Evolutionary conservation across 2,113 vertebrate genomes (phyloP).

Genomic region (Syngnathus floridae): DNA sequence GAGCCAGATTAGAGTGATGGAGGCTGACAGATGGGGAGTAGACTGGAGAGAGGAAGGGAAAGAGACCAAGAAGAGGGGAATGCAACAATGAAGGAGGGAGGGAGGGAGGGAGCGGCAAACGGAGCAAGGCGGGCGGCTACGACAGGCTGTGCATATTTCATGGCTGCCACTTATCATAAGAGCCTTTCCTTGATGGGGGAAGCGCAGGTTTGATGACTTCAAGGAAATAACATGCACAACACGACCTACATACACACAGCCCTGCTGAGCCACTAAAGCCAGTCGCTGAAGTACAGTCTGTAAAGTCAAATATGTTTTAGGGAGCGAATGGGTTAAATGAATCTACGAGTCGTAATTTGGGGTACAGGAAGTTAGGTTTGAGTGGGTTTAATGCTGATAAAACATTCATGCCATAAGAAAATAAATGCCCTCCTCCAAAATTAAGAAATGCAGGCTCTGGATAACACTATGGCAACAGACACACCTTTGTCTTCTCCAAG

Average conservation of each 20-base stretch:
- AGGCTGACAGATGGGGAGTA: constrained; percentile 19
- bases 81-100: constrained; percentile 20
- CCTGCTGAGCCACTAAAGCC: constrained; percentile 49
- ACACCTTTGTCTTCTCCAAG: no score
- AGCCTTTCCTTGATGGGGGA: constrained; percentile 60
- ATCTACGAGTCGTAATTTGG: neutral
- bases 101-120: constrained; percentile 21
- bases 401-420: no score
- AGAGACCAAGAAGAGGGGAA: constrained; percentile 7
- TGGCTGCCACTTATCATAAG: constrained; percentile 72
- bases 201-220: constrained; percentile 57
- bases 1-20: constrained; percentile 18
- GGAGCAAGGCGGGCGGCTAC: constrained; percentile 48
- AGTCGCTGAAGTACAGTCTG: constrained; percentile 9
- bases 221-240: constrained; percentile 64
- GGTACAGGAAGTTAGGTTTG: neutral
- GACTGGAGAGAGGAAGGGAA: constrained; percentile 12
- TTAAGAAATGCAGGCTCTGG: no score
- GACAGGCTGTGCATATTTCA: constrained; percentile 73
- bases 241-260: constrained; percentile 53
- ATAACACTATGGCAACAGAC: no score
- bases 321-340: no score
- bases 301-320: no score
- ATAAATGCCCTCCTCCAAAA: no score
- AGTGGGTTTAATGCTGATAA: no score